Evolutionary conservation across 2,113 vertebrate species (phyloP).

Genomic region (Nicator chloris): DNA sequence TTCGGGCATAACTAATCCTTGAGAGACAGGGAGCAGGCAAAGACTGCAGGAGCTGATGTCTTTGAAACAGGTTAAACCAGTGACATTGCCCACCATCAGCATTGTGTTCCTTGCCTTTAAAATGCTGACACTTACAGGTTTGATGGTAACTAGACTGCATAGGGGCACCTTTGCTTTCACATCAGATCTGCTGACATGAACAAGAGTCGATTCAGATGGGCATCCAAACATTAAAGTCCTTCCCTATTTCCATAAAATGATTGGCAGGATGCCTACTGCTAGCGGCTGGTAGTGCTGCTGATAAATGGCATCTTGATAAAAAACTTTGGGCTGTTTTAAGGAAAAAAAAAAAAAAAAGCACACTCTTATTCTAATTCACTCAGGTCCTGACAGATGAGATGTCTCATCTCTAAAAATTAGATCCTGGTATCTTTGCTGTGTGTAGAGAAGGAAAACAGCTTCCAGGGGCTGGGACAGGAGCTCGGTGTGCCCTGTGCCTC

Average conservation of each 20-base stretch:
- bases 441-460: background rate
- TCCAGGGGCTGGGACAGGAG: background rate
- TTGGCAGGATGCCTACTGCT: constrained; percentile 55
- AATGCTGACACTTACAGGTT: constrained; percentile 60
- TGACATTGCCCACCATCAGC: constrained; percentile 66
- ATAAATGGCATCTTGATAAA: constrained; percentile 51
- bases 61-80: constrained; percentile 61
- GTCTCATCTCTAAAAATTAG: constrained; percentile 22
- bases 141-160: constrained; percentile 48
- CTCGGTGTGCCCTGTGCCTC: accelerated
- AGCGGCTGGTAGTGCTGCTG: background rate
- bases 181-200: constrained; percentile 74
- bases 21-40: constrained; percentile 25
- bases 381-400: constrained; percentile 31
- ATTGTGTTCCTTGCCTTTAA: constrained; percentile 41
- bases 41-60: background rate
- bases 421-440: background rate
- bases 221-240: constrained; percentile 61
- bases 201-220: constrained; percentile 63
- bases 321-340: constrained; percentile 45
- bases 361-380: constrained; percentile 27
- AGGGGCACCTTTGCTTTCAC: constrained; percentile 76
- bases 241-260: constrained; percentile 64
- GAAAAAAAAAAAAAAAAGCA: background rate
- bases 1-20: constrained; percentile 5